Percentiles rank a stretch among this genome's conserved stretches.
These are phyloP conservation scores for Syngnathus floridae DNA, from an alignment of 2,113 vertebrate species.

Conservation along the genomic window DNA sequence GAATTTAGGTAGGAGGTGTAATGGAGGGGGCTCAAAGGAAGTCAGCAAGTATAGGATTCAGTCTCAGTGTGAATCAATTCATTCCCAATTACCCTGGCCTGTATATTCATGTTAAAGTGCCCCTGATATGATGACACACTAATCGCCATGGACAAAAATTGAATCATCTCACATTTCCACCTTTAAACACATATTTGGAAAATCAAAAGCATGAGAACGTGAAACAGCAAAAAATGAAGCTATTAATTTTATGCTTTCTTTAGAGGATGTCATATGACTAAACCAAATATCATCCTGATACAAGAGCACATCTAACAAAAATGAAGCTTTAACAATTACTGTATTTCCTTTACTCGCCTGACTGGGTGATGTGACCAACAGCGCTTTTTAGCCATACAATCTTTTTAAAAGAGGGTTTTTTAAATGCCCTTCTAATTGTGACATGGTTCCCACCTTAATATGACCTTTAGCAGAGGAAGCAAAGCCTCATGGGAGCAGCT, in stretches of 20 bases:
- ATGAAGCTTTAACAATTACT: conserved; percentile 83
- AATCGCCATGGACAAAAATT: conserved; percentile 95
- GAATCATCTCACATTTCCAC: conserved; percentile 87
- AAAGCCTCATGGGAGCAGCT: conserved; percentile 59
- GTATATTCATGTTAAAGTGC: conserved; percentile 96
- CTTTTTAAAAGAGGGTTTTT: conserved; percentile 64
- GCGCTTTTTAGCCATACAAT: conserved; percentile 63
- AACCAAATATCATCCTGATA: conserved; percentile 80
- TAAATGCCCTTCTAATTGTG: conserved; percentile 73
- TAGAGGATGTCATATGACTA: conserved; percentile 82
- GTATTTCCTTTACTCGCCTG: conserved; percentile 69
- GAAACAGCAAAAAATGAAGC: conserved; percentile 82
- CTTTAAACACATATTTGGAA: conserved; percentile 86
- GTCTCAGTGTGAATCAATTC: conserved; percentile 93
- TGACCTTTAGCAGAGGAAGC: conserved; percentile 62
- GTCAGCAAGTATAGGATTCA: conserved; percentile 81
- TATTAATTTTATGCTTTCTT: conserved; percentile 96
- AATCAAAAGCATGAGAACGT: conserved; percentile 66
- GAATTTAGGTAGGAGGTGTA: conserved; percentile 36
- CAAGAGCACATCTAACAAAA: conserved; percentile 70
- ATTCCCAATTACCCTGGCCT: conserved; percentile 93
- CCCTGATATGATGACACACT: conserved; percentile 96
- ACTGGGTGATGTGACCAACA: conserved; percentile 59
- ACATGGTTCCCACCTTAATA: conserved; percentile 66
- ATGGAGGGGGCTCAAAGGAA: conserved; percentile 66